phyloP scores from a whole-genome alignment of 2,888 invertebrate species.

The Drosophila mercatorum region DNA sequence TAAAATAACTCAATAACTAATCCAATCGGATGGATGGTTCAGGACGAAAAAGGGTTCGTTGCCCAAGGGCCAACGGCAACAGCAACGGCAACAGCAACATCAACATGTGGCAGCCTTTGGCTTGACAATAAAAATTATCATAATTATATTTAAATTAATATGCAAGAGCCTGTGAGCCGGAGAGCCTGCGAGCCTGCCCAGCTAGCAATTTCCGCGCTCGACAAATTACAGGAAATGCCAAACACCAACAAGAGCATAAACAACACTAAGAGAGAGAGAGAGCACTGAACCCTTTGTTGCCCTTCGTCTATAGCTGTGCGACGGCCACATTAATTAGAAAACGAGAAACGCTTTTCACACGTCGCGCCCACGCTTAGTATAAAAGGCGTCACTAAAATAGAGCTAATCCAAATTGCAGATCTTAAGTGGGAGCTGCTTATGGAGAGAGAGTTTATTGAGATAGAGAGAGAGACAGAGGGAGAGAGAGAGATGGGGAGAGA shows the following conservation, averaged over 20 bases:
- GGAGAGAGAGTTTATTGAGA: not conserved
- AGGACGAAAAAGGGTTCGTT: conserved; percentile 52
- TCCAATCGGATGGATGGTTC: conserved; percentile 69
- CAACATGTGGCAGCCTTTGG: conserved; percentile 65
- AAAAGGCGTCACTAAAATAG: not conserved
- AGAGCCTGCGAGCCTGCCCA: conserved; percentile 16
- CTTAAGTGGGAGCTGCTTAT: not conserved
- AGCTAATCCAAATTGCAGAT: conserved; percentile 3
- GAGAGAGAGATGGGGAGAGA: no score
- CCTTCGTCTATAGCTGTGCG: conserved; percentile 19
- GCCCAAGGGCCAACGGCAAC: conserved; percentile 48
- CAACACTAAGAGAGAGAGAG: conserved; percentile 9
- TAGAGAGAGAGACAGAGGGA: not conserved
- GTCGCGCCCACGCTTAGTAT: conserved; percentile 29
- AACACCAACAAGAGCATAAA: conserved; percentile 29
- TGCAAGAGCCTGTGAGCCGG: conserved; percentile 52
- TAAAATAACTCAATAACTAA: conserved; percentile 79
- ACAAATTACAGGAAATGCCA: conserved; percentile 77
- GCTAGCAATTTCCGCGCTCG: conserved; percentile 66
- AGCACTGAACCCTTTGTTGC: conserved; percentile 29
- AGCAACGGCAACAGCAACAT: conserved; percentile 11
- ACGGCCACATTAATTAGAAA: conserved; percentile 47
- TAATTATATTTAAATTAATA: conserved; percentile 80
- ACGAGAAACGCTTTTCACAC: conserved; percentile 41
- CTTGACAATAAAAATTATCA: conserved; percentile 79